phyloP scores from a whole-genome alignment of 64 coral and sea anemone genomes.

The Exaiptasia diaphana region DNA sequence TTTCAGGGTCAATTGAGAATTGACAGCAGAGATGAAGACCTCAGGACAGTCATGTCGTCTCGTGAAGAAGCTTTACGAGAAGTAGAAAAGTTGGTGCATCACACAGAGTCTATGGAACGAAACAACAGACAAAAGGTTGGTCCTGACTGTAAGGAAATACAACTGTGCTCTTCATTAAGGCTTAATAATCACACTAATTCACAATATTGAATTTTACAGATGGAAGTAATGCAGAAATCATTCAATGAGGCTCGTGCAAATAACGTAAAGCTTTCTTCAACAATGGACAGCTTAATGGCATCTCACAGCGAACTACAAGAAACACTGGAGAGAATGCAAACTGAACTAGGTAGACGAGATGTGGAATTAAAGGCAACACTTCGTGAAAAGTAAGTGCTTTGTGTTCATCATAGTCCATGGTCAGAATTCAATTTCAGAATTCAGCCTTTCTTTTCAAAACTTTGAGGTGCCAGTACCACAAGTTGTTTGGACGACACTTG shows the following conservation, averaged over 20 bases:
- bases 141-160: not conserved
- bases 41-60: conserved; percentile 69
- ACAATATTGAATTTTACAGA: not conserved
- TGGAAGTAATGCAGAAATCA: conserved; percentile 61
- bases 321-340: conserved; percentile 74
- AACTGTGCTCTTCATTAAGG: not conserved
- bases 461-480: too few species aligned
- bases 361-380: conserved; percentile 48
- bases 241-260: conserved; percentile 67
- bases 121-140: conserved; percentile 71
- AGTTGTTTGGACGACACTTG: too few species aligned
- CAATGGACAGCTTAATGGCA: conserved; percentile 77
- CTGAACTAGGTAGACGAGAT: conserved; percentile 74
- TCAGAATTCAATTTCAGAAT: too few species aligned
- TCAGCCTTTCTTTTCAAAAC: too few species aligned
- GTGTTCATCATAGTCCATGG: too few species aligned
- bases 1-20: conserved; percentile 43
- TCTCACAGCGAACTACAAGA: conserved; percentile 75
- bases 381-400: conserved; percentile 56
- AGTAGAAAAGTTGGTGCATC: conserved; percentile 74
- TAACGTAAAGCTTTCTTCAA: conserved; percentile 49
- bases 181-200: not conserved
- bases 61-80: conserved; percentile 71
- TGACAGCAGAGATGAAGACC: conserved; percentile 57
- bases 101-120: conserved; percentile 60